These are phyloP conservation scores for Glaucomys volans DNA, from an alignment of 2,113 vertebrate species.

Conservation along the genomic window DNA sequence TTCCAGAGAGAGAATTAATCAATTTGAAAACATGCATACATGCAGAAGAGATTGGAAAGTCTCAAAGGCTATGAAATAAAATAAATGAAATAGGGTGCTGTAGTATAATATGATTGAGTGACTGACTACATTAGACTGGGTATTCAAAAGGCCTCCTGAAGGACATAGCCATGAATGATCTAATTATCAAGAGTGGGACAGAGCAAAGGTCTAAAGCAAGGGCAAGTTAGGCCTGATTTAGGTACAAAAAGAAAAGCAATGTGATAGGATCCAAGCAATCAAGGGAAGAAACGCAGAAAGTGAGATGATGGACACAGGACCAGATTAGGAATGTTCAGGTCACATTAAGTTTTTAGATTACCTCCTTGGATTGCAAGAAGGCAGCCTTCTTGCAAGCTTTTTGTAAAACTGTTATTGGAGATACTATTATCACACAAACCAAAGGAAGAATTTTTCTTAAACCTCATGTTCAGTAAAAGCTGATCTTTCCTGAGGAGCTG, in stretches of 20 bases:
- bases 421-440: background rate
- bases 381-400: background rate
- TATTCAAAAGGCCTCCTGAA: conserved; percentile 23
- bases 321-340: conserved; percentile 2
- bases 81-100: background rate
- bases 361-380: background rate
- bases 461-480: background rate
- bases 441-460: conserved; percentile 35
- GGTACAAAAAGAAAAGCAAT: conserved; percentile 20
- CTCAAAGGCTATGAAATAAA: conserved; percentile 25
- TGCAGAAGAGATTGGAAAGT: background rate
- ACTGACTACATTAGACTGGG: background rate
- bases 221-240: background rate
- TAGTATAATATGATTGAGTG: background rate
- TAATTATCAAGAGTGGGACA: background rate
- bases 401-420: background rate
- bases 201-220: background rate
- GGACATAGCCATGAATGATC: background rate
- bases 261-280: background rate
- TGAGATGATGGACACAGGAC: background rate
- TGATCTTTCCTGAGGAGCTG: conserved; percentile 3
- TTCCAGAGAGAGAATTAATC: background rate
- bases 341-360: background rate
- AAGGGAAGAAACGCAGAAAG: background rate
- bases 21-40: background rate